Conservation (phyloP, 1,140 invertebrate genomes). For the Drosophila tropicalis region DNA sequence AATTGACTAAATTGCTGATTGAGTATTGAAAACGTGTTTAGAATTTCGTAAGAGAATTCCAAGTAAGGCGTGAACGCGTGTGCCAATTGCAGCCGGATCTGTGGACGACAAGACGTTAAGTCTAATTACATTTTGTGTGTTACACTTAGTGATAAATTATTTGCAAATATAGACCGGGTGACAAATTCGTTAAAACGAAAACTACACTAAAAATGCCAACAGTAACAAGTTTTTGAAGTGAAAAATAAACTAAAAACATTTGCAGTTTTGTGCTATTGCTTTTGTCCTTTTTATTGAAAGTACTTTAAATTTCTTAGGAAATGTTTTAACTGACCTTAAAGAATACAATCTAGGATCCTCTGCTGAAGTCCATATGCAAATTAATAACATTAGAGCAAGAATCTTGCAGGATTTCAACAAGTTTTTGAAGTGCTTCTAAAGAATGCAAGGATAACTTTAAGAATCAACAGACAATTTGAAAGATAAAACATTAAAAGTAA, state of each 20-base stretch:
- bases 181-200: background rate
- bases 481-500: too few relatives aligned
- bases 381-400: too few relatives aligned
- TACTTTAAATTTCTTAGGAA: too few relatives aligned
- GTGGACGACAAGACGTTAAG: conserved; percentile 1
- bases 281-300: background rate
- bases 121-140: background rate
- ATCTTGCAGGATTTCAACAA: too few relatives aligned
- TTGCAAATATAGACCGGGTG: background rate
- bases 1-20: background rate
- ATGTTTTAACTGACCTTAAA: too few relatives aligned
- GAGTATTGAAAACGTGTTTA: conserved; percentile 61
- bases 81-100: conserved; percentile 28
- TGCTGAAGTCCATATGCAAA: too few relatives aligned
- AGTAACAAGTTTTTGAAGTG: background rate
- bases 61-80: conserved; percentile 18
- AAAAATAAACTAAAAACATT: background rate
- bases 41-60: conserved; percentile 60
- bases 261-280: background rate
- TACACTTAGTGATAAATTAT: background rate
- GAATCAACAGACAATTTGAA: too few relatives aligned
- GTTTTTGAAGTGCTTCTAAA: too few relatives aligned
- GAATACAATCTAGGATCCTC: too few relatives aligned
- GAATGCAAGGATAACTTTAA: too few relatives aligned
- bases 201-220: background rate